Conservation (phyloP, 2,113 vertebrate genomes). For the Pterocles gutturalis region DNA sequence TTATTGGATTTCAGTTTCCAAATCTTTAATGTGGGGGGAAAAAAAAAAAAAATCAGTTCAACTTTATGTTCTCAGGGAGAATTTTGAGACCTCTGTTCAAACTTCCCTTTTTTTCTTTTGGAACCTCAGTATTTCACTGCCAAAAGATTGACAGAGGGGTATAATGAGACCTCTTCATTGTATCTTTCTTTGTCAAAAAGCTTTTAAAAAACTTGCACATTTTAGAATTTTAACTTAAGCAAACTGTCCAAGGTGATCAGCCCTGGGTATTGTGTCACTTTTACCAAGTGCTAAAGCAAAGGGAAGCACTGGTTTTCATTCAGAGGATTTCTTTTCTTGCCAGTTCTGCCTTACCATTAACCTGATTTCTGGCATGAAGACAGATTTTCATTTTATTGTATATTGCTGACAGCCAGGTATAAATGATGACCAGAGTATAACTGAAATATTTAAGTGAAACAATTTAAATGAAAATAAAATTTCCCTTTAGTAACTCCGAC, state of each 20-base stretch:
- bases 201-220: neutral
- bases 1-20: neutral
- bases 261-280: neutral
- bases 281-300: neutral
- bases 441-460: neutral
- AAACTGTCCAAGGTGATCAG: neutral
- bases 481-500: neutral
- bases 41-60: neutral
- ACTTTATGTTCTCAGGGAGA: neutral
- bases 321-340: neutral
- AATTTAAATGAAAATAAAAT: slow-evolving; percentile 6
- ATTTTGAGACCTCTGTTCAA: neutral
- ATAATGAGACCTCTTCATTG: neutral
- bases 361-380: neutral
- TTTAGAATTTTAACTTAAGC: neutral
- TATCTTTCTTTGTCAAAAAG: neutral
- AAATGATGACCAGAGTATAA: neutral
- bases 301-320: neutral
- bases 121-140: neutral
- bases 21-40: neutral
- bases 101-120: neutral
- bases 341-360: neutral
- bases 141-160: neutral
- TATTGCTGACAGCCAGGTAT: neutral
- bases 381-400: neutral